Evolutionary conservation across 1,140 invertebrate species (phyloP), one percentile per base, ranked within the genome.

Genomic region (Diorhabda carinulata): DNA sequence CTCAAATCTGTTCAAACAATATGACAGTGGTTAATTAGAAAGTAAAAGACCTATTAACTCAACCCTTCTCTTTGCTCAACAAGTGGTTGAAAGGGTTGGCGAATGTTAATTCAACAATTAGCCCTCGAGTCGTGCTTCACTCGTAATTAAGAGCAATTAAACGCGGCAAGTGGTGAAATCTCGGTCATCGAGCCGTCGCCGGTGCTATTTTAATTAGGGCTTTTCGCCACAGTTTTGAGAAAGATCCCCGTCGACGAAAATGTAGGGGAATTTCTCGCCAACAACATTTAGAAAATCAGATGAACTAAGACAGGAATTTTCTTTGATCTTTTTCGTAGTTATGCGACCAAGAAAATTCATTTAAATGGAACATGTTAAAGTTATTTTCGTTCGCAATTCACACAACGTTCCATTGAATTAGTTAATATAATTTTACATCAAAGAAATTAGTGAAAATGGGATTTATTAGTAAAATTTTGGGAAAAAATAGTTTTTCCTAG

Each of bases 61-160:
- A 68, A 71, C 70, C 70, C 70, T 68, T 71, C 52, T 64, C 59
- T 56, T 57, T 10, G 62, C 5, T 52, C 70, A 71, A 71, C 70
- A 71, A 68, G 70, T 71, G 66, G 70, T 52, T 52, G 56, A 68
- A 71, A 68, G 66, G 63, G 64, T 64, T 65, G 61, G 25, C 56
- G 56, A 61, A 71, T 68, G 70, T 68, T 68, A 71, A 71, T 67
- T 70, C 63, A 5, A 60, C 64, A 70, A 70, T 70, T 67, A 70
- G 66, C 69, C 69, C 59, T 41, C 47, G 57, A 62, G 45, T 56
- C 66, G 44, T 57, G 43, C 61, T 71, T 56, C 41, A 43, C 43
- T 47, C 8, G 62, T 68, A 71, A 71, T 71, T 71, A 71, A 71
- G 68, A 68, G 60, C 66, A 44, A 44, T 68, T 68, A 68, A 52